A percentile compares a stretch with the other conserved stretches of the same genome.
Conservation (phyloP, 2,797 vertebrate species). For the Sebastes matsubarae region DNA sequence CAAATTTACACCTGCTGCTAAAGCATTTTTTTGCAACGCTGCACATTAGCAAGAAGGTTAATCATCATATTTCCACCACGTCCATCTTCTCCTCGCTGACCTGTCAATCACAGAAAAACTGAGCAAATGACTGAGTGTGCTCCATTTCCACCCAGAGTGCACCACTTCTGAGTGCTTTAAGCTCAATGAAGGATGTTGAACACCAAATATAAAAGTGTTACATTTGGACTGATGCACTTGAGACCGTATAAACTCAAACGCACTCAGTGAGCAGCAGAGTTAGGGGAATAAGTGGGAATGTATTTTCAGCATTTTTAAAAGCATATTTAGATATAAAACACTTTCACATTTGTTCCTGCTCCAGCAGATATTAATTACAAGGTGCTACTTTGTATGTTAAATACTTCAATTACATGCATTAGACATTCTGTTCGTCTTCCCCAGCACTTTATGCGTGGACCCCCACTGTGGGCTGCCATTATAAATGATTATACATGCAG, state of each 20-base stretch:
- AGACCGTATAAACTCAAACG: slow-evolving; percentile 1
- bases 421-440: not conserved
- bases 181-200: not conserved
- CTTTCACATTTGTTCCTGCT: not conserved
- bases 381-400: not conserved
- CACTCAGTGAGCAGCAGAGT: not conserved
- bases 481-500: slow-evolving; percentile 15
- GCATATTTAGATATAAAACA: not conserved
- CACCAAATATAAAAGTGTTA: not conserved
- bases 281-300: not conserved
- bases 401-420: not conserved
- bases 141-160: not conserved
- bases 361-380: not conserved
- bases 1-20: not conserved
- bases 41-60: not conserved
- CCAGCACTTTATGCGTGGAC: not conserved
- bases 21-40: not conserved
- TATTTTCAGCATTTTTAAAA: not conserved
- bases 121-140: not conserved
- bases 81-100: not conserved
- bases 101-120: not conserved
- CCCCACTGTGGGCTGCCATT: not conserved
- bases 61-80: not conserved
- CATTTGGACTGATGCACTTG: not conserved
- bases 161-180: not conserved